Evolutionary conservation across 2,797 vertebrate genomes (phyloP).

Genomic region (Enteromius afrohamiltoni): DNA sequence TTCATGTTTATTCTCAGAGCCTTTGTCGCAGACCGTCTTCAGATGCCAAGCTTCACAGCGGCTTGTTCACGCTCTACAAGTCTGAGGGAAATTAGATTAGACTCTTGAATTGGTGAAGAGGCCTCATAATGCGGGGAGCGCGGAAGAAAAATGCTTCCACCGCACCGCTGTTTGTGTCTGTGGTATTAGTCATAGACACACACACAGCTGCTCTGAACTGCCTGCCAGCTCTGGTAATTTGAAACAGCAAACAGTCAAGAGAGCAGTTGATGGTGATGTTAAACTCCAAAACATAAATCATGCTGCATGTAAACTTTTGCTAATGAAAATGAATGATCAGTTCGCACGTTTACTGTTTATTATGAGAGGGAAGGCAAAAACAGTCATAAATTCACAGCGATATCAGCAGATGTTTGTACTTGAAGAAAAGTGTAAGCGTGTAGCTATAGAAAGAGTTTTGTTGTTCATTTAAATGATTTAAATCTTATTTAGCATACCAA

Average conservation of each 20-base stretch:
- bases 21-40: slow-evolving; percentile 45
- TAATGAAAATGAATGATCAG: slow-evolving; percentile 51
- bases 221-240: slow-evolving; percentile 51
- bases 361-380: slow-evolving; percentile 24
- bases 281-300: slow-evolving; percentile 46
- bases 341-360: slow-evolving; percentile 36
- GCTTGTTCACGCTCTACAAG: slow-evolving; percentile 59
- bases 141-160: slow-evolving; percentile 52
- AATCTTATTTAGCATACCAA: background rate
- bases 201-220: slow-evolving; percentile 62
- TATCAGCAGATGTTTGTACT: slow-evolving; percentile 51
- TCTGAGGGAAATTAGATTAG: slow-evolving; percentile 62
- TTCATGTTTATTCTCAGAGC: slow-evolving; percentile 51
- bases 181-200: slow-evolving; percentile 57
- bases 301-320: slow-evolving; percentile 35
- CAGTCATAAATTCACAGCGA: slow-evolving; percentile 27
- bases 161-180: slow-evolving; percentile 54
- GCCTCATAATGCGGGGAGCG: slow-evolving; percentile 56
- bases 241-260: slow-evolving; percentile 52
- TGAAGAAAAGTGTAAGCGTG: background rate
- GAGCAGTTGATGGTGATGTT: slow-evolving; percentile 54
- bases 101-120: slow-evolving; percentile 61
- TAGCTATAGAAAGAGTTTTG: background rate
- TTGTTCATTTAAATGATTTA: background rate
- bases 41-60: slow-evolving; percentile 58